phyloP scores from a whole-genome alignment of 2,797 vertebrate species.

The Philypnodon macrostomus region DNA sequence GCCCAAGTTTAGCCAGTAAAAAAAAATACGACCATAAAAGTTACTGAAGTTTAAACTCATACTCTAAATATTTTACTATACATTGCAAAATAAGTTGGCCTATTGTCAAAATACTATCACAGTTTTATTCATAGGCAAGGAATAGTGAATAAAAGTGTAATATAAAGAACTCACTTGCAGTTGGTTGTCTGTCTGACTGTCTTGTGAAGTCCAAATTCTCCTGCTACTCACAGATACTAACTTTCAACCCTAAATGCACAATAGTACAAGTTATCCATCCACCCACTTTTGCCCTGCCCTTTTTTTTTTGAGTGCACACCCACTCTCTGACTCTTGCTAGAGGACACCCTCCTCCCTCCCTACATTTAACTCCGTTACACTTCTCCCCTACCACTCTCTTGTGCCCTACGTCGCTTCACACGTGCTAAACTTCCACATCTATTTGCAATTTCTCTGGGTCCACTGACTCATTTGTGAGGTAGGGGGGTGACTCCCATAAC shows the following conservation, averaged over 20 bases:
- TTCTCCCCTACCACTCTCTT: conserved; percentile 7
- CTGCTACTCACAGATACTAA: conserved; percentile 48
- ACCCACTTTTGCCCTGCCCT: conserved; percentile 62
- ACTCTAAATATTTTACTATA: background rate
- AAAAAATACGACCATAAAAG: background rate
- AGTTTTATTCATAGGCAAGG: background rate
- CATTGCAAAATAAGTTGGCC: too few species aligned
- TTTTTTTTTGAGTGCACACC: conserved; percentile 58
- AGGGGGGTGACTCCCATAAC: conserved; percentile 52
- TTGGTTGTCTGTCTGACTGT: conserved; percentile 42
- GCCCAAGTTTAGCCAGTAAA: conserved; percentile 6
- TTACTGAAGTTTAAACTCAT: background rate
- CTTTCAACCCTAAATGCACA: conserved; percentile 58
- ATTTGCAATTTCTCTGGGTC: conserved; percentile 13
- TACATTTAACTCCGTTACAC: background rate
- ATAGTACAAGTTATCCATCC: conserved; percentile 44
- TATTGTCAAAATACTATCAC: conserved; percentile 11
- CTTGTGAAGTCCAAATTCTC: conserved; percentile 40
- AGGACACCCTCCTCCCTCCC: conserved; percentile 16
- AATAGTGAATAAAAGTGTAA: background rate
- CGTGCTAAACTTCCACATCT: conserved; percentile 32
- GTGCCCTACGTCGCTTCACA: conserved; percentile 26
- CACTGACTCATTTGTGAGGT: conserved; percentile 55
- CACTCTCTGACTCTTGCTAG: conserved; percentile 42
- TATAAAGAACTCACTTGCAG: conserved; percentile 46